These are phyloP conservation scores for Triops longicaudatus DNA, from an alignment of 1,140 invertebrate genomes.

Conservation along the genomic window DNA sequence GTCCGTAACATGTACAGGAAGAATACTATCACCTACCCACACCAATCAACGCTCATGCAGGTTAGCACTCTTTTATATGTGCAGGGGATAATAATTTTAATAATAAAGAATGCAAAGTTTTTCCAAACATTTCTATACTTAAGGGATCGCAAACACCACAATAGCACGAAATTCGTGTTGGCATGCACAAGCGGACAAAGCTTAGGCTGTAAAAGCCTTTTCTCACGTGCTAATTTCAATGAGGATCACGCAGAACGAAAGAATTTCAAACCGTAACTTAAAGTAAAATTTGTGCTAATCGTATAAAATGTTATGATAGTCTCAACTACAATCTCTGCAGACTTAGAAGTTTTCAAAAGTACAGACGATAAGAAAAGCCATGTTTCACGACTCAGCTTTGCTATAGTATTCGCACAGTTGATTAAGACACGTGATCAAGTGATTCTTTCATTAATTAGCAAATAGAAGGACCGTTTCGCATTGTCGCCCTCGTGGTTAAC, in stretches of 20 bases:
- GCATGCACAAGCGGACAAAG: not conserved
- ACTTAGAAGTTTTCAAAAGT: not conserved
- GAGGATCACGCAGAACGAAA: not conserved
- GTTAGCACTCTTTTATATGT: not conserved
- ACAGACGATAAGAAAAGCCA: not conserved
- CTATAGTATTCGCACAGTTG: not conserved
- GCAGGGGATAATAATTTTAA: not conserved
- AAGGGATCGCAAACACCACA: not conserved
- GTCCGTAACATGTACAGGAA: constrained; percentile 1
- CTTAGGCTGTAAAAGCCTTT: not conserved
- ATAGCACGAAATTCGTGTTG: not conserved
- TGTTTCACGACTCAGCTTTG: not conserved
- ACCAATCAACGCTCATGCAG: constrained; percentile 10
- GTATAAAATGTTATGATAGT: not conserved
- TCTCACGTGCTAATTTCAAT: not conserved
- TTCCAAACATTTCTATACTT: not conserved
- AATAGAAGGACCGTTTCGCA: not conserved
- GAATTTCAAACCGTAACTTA: not conserved
- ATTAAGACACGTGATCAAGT: not conserved
- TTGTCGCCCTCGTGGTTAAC: not conserved
- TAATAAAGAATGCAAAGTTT: not conserved
- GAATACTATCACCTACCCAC: constrained; percentile 14
- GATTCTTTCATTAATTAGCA: not conserved
- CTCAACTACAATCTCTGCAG: not conserved
- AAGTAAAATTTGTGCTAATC: not conserved